Percentiles rank a stretch among this genome's conserved stretches.
These are phyloP conservation scores for Anastrepha obliqua DNA, from an alignment of 1,140 invertebrate species.

Conservation along the genomic window DNA sequence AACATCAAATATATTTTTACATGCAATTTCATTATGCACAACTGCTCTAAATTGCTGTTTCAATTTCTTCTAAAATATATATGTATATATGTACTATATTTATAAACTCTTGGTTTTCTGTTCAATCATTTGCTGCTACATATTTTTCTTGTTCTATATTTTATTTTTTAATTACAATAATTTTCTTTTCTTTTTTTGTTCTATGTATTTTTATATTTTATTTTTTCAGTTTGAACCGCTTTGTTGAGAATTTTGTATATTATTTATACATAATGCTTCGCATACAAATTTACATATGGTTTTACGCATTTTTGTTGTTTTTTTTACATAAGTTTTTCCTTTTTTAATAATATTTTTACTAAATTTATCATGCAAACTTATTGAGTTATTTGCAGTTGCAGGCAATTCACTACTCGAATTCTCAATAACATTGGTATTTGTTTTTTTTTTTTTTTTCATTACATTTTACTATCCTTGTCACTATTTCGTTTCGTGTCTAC, in stretches of 20 bases:
- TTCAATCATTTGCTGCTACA: too few relatives aligned
- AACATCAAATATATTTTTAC: too few relatives aligned
- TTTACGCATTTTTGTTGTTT: slow-evolving; percentile 48
- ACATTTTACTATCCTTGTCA: background rate
- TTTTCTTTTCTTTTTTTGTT: background rate
- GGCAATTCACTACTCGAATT: background rate
- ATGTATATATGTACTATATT: background rate
- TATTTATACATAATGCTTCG: slow-evolving; percentile 57
- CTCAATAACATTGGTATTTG: background rate
- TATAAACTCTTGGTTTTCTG: background rate
- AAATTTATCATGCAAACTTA: slow-evolving; percentile 56
- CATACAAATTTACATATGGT: slow-evolving; percentile 59
- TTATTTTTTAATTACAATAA: background rate
- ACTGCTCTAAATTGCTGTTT: background rate
- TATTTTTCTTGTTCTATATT: background rate
- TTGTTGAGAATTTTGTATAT: slow-evolving; percentile 43
- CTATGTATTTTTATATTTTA: background rate
- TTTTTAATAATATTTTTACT: slow-evolving; percentile 38
- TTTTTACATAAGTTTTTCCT: background rate
- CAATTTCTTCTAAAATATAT: background rate
- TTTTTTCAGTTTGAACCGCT: background rate
- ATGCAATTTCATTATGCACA: background rate
- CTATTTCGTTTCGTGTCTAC: background rate
- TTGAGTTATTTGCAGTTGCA: slow-evolving; percentile 23
- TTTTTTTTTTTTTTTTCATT: background rate